Evolutionary conservation across 2,888 invertebrate species (phyloP).

Genomic region (Bimastos eiseni): DNA sequence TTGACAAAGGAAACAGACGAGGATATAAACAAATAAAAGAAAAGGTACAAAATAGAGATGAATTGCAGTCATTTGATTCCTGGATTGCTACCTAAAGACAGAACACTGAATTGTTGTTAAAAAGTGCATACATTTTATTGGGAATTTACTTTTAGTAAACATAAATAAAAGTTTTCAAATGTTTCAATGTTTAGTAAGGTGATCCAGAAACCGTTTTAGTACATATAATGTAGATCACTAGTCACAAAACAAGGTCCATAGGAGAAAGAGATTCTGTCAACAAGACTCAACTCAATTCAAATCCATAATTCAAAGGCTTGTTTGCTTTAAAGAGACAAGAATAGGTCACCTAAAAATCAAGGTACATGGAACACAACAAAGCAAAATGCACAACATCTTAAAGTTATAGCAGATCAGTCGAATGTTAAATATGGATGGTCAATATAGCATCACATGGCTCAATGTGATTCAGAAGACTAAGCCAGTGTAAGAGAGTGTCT

Average conservation of each 20-base stretch:
- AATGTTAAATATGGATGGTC: too few species aligned
- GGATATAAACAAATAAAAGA: too few species aligned
- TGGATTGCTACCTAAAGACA: too few species aligned
- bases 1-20: too few species aligned
- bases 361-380: background rate
- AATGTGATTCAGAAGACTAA: too few species aligned
- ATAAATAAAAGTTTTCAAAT: background rate
- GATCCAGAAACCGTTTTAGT: background rate
- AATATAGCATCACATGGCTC: background rate
- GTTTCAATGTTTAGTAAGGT: background rate
- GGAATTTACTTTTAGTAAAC: background rate
- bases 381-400: too few species aligned
- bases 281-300: background rate
- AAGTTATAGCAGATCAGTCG: too few species aligned
- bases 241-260: background rate
- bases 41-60: too few species aligned
- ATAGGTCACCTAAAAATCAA: background rate
- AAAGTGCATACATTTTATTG: too few species aligned
- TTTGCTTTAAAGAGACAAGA: background rate
- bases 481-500: too few species aligned
- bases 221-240: background rate
- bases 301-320: background rate
- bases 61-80: too few species aligned
- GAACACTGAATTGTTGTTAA: too few species aligned
- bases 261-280: background rate